These are phyloP conservation scores for Andrena flavipes DNA, from an alignment of 2,888 invertebrate species.

Conservation along the genomic window DNA sequence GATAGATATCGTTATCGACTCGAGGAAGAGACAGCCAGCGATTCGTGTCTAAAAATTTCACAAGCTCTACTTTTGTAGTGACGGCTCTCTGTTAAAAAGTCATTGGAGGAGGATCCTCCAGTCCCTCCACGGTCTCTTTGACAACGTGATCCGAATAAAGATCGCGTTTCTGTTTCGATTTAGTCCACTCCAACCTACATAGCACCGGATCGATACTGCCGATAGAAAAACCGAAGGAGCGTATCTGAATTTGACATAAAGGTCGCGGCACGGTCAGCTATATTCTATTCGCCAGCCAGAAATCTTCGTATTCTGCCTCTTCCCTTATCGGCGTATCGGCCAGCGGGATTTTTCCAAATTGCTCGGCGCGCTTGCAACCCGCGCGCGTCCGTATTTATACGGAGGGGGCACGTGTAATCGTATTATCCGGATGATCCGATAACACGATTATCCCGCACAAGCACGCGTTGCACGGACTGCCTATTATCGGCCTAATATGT, in stretches of 20 bases:
- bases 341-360: slow-evolving; percentile 10
- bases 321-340: neutral
- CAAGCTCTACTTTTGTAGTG: neutral
- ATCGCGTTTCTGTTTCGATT: neutral
- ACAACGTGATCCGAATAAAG: slow-evolving; percentile 4
- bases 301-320: neutral
- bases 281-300: neutral
- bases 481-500: slow-evolving; percentile 37
- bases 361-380: neutral
- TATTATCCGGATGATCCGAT: slow-evolving; percentile 57
- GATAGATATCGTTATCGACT: neutral
- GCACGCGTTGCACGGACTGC: slow-evolving; percentile 13
- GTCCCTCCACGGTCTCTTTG: neutral
- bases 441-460: slow-evolving; percentile 45
- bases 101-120: neutral
- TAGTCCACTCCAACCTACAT: neutral
- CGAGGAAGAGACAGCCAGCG: neutral
- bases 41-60: neutral
- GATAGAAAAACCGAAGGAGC: neutral
- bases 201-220: neutral
- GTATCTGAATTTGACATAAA: slow-evolving; percentile 9
- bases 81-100: neutral
- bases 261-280: neutral
- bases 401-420: slow-evolving; percentile 33
- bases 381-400: slow-evolving; percentile 36